Evolutionary conservation across 1,140 invertebrate genomes (phyloP), one percentile per base, ranked within the genome.

Genomic region (Myzus persicae): DNA sequence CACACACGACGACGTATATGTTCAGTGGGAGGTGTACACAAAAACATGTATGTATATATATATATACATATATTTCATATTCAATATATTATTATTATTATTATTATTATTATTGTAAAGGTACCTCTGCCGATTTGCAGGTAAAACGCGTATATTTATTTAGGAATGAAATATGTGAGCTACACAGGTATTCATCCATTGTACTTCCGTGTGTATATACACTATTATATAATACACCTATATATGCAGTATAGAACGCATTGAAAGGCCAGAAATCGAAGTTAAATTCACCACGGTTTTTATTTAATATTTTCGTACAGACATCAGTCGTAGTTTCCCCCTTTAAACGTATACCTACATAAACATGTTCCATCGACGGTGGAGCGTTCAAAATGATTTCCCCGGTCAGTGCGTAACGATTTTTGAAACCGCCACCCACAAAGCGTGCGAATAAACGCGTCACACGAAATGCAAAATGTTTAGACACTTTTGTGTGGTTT

Each of bases 81-180:
- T 67, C 4, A 67, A n/a, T 67, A 67, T 40, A 40, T 51, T n/a
- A 48, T 48, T 51, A 51, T 82, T 40, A 40, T n/a, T n/a, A n/a
- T n/a, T n/a, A n/a, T n/a, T 40, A 40, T 51, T n/a, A 48, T 48
- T 51, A 51, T 82, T 40, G 26, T 82, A 40, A 40, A 42, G 22
- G 82, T 36, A 36, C 24, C 22, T 44, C 14, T 31, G 44, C 85
- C n/a, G 85, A 88, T 88, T 88, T 26, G 44, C 85, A 88, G 85
- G 85, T 88, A 88, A 85, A 44, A 46, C 84, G 42, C 40, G 18
- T 46, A 36, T 88, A 48, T 88, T 88, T 88, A 88, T 48, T 88
- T 88, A 48, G 85, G 85, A 88, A 88, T 48, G 85, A 88, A 88
- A 88, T 88, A 88, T 46, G 84, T 46, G 84, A 46, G n/a, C 26